These are phyloP conservation scores for Daubentonia madagascariensis DNA, from an alignment of 2,113 vertebrate genomes.

Conservation along the genomic window DNA sequence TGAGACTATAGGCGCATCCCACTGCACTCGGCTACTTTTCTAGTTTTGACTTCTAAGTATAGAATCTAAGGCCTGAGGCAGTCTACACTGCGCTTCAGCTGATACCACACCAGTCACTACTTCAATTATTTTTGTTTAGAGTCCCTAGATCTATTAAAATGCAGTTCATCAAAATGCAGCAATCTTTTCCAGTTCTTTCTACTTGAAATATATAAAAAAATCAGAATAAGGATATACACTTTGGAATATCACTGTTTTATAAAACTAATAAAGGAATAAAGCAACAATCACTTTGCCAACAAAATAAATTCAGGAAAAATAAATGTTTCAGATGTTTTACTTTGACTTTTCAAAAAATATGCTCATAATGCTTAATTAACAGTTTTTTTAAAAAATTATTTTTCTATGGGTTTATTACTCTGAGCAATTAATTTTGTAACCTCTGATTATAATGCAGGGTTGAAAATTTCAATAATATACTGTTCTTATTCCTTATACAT, in stretches of 20 bases:
- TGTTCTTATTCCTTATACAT: neutral
- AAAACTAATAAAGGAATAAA: neutral
- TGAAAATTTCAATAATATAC: neutral
- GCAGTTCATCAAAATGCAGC: neutral
- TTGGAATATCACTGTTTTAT: neutral
- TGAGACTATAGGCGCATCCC: too few relatives aligned
- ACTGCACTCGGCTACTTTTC: neutral
- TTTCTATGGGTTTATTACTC: neutral
- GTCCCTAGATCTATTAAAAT: constrained; percentile 31
- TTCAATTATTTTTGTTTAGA: constrained; percentile 28
- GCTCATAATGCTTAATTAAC: constrained; percentile 1
- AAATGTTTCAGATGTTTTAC: neutral
- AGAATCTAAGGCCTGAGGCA: neutral
- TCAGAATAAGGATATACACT: neutral
- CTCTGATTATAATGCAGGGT: neutral
- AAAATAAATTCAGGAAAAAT: neutral
- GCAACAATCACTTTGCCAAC: neutral
- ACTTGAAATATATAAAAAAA: neutral
- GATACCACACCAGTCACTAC: neutral
- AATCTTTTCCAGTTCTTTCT: neutral
- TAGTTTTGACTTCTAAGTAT: constrained; percentile 38
- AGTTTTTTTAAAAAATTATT: neutral
- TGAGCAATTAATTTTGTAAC: neutral
- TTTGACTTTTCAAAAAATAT: neutral
- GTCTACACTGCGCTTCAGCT: neutral